These are phyloP conservation scores for Eptesicus fuscus DNA, from an alignment of 2,113 vertebrate species.

Conservation along the genomic window DNA sequence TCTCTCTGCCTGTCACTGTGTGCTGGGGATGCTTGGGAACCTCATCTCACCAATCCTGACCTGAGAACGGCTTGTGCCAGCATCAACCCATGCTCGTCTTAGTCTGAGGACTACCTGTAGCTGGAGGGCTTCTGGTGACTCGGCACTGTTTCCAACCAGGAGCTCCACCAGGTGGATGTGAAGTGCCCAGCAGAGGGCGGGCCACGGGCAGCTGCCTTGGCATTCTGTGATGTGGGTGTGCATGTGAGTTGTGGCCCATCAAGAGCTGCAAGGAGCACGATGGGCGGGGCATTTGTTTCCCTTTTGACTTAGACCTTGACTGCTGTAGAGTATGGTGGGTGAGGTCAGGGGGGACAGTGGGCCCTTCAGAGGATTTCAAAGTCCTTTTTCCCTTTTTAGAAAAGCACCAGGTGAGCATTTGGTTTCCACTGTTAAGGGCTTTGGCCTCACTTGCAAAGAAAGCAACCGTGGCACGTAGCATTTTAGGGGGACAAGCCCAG, in stretches of 20 bases:
- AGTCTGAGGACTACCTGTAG: background rate
- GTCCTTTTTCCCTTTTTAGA: background rate
- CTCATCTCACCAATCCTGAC: background rate
- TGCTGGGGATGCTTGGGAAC: background rate
- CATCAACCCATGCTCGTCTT: background rate
- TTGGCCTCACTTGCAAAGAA: constrained; percentile 27
- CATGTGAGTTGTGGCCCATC: background rate
- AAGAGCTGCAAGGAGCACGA: background rate
- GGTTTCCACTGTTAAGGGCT: background rate
- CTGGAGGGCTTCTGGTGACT: background rate
- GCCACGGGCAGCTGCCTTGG: background rate
- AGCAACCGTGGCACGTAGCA: background rate
- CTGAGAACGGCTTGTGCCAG: background rate
- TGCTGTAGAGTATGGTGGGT: background rate
- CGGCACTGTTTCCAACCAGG: background rate
- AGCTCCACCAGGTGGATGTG: background rate
- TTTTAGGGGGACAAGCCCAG: background rate
- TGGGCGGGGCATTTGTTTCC: background rate
- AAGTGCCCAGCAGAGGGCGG: background rate
- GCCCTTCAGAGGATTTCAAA: background rate
- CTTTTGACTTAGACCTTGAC: background rate
- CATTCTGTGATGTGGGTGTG: background rate
- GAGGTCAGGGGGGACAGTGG: background rate
- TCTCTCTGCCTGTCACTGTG: background rate
- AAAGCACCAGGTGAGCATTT: background rate